Evolutionary conservation across 2,113 vertebrate species (phyloP).

Genomic region (Poeciliopsis prolifica): DNA sequence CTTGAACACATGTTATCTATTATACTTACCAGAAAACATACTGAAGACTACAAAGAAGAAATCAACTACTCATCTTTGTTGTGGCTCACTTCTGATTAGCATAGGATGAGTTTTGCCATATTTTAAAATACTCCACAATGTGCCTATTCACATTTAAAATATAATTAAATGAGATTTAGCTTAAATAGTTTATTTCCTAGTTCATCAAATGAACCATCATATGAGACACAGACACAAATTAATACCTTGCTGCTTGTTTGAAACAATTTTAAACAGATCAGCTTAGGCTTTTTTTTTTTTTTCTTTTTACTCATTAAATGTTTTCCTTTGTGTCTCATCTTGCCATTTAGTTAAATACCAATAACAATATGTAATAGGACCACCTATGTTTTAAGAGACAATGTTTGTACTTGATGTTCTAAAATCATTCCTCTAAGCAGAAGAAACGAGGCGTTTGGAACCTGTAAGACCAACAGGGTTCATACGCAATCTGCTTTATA

Average conservation of each 20-base stretch:
- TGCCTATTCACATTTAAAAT: constrained; percentile 1
- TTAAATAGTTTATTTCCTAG: constrained; percentile 1
- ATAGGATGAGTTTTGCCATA: background rate
- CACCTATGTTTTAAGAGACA: constrained; percentile 19
- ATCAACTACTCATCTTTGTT: background rate
- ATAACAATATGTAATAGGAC: constrained; percentile 32
- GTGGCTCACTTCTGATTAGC: constrained; percentile 6
- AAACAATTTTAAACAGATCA: constrained; percentile 2
- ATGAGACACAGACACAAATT: background rate
- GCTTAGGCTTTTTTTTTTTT: background rate
- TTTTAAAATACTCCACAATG: background rate
- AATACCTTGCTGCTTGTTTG: background rate
- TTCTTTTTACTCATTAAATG: background rate
- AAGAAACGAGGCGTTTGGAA: constrained; percentile 3
- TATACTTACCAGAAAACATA: constrained; percentile 1
- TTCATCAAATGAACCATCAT: constrained; percentile 6
- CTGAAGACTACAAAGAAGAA: constrained; percentile 11
- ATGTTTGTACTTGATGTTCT: constrained; percentile 6
- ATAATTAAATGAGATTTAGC: background rate
- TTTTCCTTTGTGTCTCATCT: background rate
- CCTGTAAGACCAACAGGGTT: constrained; percentile 26
- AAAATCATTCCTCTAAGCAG: constrained; percentile 47
- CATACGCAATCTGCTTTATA: background rate
- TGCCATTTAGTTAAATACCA: constrained; percentile 27
- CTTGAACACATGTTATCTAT: background rate